A percentile compares a stretch with the other conserved stretches of the same genome.
phyloP scores from a whole-genome alignment of 2,113 vertebrate species.

The Phrynosoma platyrhinos region DNA sequence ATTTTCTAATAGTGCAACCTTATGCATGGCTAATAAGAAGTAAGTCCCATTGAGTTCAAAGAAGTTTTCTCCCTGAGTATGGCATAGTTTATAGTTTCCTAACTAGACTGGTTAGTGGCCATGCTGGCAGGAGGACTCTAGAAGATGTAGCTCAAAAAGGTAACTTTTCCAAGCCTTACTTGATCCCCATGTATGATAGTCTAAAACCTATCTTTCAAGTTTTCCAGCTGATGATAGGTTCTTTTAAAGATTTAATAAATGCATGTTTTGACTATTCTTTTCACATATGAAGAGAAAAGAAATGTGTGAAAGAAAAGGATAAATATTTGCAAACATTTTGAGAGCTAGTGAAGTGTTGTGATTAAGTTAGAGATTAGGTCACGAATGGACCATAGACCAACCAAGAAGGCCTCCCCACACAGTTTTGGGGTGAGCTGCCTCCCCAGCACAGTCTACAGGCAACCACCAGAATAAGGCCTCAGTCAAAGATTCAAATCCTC shows the following conservation, averaged over 20 bases:
- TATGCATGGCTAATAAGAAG: background rate
- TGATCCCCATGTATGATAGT: background rate
- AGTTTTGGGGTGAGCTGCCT: no score
- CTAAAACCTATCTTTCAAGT: background rate
- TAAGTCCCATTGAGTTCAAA: background rate
- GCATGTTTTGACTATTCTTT: background rate
- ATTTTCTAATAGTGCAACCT: background rate
- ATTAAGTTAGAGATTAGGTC: background rate
- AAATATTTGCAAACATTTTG: background rate
- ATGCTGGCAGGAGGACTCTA: background rate
- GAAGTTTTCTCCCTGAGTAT: background rate
- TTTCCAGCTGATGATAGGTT: background rate
- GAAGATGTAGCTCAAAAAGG: no score
- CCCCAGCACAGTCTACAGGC: no score
- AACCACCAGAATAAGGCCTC: background rate
- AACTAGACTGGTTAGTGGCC: background rate
- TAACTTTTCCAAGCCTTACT: no score
- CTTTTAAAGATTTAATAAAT: background rate
- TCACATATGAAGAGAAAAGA: background rate
- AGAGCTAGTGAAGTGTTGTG: conserved; percentile 9
- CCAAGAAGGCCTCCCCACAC: no score
- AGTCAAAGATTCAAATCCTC: background rate
- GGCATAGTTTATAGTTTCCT: background rate
- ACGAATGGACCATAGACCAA: no score
- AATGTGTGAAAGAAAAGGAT: background rate